Base-by-base conservation (phyloP, 2,113 vertebrate species). In the Spea multiplicata region DNA sequence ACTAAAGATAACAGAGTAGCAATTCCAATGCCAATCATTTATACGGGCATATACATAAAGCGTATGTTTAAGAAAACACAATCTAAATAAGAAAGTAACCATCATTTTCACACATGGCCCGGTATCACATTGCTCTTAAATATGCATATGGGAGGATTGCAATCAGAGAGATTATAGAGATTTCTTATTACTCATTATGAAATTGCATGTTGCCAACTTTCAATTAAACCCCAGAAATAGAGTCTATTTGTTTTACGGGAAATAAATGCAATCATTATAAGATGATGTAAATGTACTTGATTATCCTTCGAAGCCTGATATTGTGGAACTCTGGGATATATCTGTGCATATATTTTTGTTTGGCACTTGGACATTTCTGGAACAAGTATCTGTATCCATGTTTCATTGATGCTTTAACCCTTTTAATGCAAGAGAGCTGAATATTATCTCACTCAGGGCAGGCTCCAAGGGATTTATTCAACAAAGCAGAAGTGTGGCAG, bases 201-300 rank as follows among this genome's bases (percentile, higher is more conserved):
- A 79, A 79, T 79, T 66, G 70, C 49, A 79, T 79, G 76, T 79
- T 79, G 72, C 66, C 76, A 72, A 73, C 59, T 79, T 79, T 79
- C 49, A 79, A 79, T 79, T 79, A 79, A 79, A 73, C 61, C 76
- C 76, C 61, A n/a, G 61, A 79, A 73, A 79, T 73, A 79, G 75
- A 77, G 76, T 73, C 57, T 64, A 65, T 78, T 79, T 72, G 76
- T 79, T 71, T 79, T 73, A 12, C 76, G 66, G 50, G 8, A 47
- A 73, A 71, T 72, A 78, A 71, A 78, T 78, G 76, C 76, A 78
- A 66, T 79, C 61, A 46, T 65, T 72, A 66, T 55, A 79, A 13
- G 61, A 73, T 73, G 76, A 73, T 79, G 61, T 69, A 78, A 71
- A 72, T 72, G 69, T 71, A 13, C 61, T 66, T 72, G 59, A 72